phyloP scores from a whole-genome alignment of 2,888 invertebrate genomes.

The Hermaeophaga mercurialis region DNA sequence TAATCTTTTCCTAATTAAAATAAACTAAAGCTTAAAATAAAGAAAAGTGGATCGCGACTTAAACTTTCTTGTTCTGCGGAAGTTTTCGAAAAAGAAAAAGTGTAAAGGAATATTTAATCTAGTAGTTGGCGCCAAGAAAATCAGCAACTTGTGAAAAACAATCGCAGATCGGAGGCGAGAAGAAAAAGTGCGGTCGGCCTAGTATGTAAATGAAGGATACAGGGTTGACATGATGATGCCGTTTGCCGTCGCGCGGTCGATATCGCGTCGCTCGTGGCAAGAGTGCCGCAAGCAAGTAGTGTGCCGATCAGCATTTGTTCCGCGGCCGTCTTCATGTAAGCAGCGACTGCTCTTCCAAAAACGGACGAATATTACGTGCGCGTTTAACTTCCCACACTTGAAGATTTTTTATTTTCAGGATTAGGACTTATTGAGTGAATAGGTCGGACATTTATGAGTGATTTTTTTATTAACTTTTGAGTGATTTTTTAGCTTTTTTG shows the following conservation, averaged over 20 bases:
- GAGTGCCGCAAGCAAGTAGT: slow-evolving; percentile 48
- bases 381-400: too few relatives aligned
- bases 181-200: slow-evolving; percentile 35
- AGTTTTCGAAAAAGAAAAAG: neutral
- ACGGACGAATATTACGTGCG: slow-evolving; percentile 29
- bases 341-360: slow-evolving; percentile 31
- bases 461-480: neutral
- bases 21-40: neutral
- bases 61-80: neutral
- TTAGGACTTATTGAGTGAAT: too few relatives aligned
- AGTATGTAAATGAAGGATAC: slow-evolving; percentile 48
- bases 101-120: neutral
- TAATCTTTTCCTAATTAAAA: too few relatives aligned
- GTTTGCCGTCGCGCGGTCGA: slow-evolving; percentile 39
- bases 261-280: slow-evolving; percentile 48
- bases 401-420: neutral
- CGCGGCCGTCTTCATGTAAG: slow-evolving; percentile 40
- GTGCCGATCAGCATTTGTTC: slow-evolving; percentile 45
- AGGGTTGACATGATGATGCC: slow-evolving; percentile 41
- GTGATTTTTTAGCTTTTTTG: neutral
- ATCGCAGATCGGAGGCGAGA: slow-evolving; percentile 27
- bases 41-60: too few relatives aligned
- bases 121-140: slow-evolving; percentile 27
- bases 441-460: too few relatives aligned
- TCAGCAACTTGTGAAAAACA: slow-evolving; percentile 31